Evolutionary conservation across 2,888 invertebrate species (phyloP).

Genomic region (Geophilus truncorum): DNA sequence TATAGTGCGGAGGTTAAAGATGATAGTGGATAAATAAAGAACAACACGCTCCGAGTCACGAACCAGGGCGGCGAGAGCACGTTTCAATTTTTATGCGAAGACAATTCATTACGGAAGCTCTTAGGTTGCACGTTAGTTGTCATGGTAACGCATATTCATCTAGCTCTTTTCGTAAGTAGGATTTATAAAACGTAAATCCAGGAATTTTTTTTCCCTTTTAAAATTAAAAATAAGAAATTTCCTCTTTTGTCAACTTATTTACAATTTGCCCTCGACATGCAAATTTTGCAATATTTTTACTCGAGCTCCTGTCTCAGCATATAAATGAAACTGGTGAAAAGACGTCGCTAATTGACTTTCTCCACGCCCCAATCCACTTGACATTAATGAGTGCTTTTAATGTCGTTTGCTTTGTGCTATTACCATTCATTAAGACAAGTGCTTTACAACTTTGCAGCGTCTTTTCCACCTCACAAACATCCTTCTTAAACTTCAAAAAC

Average conservation of each 20-base stretch:
- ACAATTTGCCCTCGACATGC: constrained; percentile 8
- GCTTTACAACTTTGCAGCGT: constrained; percentile 17
- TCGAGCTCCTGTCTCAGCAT: not conserved
- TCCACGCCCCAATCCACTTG: constrained; percentile 27
- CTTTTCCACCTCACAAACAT: not conserved
- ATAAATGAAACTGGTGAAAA: constrained; percentile 25
- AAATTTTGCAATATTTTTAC: constrained; percentile 7
- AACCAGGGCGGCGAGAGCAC: constrained; percentile 6
- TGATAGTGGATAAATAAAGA: constrained; percentile 3
- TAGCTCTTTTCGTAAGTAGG: not conserved
- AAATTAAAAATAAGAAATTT: not conserved
- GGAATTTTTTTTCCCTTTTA: not conserved
- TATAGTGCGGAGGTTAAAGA: not conserved
- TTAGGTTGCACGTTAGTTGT: constrained; percentile 5
- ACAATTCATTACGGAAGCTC: constrained; percentile 18
- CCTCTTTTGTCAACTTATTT: not conserved
- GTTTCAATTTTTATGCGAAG: constrained; percentile 27
- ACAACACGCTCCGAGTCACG: constrained; percentile 15
- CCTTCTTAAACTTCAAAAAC: not conserved
- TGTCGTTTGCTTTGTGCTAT: constrained; percentile 27
- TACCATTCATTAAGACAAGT: constrained; percentile 16
- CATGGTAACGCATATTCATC: constrained; percentile 9
- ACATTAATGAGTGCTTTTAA: constrained; percentile 27
- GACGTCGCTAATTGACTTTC: constrained; percentile 25
- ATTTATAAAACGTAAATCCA: not conserved